A percentile compares a stretch with the other conserved stretches of the same genome.
Evolutionary conservation across 2,113 vertebrate genomes (phyloP).

Genomic region (Lamprotornis superbus): DNA sequence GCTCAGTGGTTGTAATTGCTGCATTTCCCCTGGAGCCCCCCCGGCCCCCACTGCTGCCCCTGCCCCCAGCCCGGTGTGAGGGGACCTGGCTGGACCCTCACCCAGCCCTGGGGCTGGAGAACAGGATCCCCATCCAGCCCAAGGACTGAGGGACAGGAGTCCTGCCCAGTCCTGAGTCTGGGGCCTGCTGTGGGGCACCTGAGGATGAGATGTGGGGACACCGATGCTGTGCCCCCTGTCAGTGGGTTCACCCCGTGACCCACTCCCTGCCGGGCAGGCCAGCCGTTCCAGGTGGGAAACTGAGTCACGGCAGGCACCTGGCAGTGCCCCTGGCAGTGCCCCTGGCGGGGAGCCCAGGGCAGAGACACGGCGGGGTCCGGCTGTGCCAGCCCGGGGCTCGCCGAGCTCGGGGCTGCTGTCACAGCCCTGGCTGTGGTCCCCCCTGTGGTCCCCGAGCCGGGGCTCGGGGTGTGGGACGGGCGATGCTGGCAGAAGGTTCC

Average conservation of each 20-base stretch:
- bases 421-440: rapidly evolving
- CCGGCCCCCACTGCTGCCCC: rapidly evolving
- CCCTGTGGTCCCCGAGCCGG: rapidly evolving
- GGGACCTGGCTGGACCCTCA: neutral
- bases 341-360: rapidly evolving
- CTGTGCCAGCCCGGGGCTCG: neutral
- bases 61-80: rapidly evolving
- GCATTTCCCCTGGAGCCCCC: too few species aligned
- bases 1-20: neutral
- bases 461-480: neutral
- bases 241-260: neutral
- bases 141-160: too few species aligned
- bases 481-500: neutral
- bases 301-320: neutral
- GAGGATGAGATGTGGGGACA: rapidly evolving
- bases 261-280: neutral
- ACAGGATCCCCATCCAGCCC: too few species aligned
- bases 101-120: too few species aligned
- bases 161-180: neutral
- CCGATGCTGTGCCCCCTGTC: rapidly evolving
- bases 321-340: neutral
- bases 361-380: rapidly evolving
- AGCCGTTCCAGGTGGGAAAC: neutral
- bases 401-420: rapidly evolving
- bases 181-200: neutral